These are phyloP conservation scores for Nephrotoma guestfalica DNA, from an alignment of 2,888 invertebrate genomes.

Conservation along the genomic window DNA sequence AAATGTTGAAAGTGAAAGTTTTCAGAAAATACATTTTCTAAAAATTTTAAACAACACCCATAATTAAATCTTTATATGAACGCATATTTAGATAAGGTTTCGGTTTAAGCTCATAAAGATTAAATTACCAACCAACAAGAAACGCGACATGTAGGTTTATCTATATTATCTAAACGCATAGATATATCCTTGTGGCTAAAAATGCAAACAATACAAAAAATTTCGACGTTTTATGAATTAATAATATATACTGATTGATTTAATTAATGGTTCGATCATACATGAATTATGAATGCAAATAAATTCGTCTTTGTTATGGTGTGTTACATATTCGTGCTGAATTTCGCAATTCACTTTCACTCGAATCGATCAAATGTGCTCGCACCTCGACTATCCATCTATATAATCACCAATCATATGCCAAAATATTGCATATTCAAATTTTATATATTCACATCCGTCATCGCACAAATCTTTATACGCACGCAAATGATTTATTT, in stretches of 20 bases:
- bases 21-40: neutral
- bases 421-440: neutral
- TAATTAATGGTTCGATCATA: neutral
- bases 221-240: neutral
- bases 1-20: neutral
- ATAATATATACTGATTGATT: neutral
- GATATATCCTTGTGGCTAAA: neutral
- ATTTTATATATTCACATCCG: neutral
- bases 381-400: neutral
- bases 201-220: neutral
- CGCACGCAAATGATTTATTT: neutral
- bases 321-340: neutral
- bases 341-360: neutral
- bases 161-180: neutral
- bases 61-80: neutral
- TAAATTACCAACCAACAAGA: neutral
- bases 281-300: neutral
- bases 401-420: neutral
- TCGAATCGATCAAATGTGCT: neutral
- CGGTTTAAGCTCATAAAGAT: neutral
- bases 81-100: neutral
- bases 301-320: neutral
- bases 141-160: too few relatives aligned
- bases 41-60: neutral
- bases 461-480: neutral